A percentile compares a stretch with the other conserved stretches of the same genome.
Evolutionary conservation across 2,797 vertebrate genomes (phyloP).

Genomic region (Yasuhikotakia modesta): DNA sequence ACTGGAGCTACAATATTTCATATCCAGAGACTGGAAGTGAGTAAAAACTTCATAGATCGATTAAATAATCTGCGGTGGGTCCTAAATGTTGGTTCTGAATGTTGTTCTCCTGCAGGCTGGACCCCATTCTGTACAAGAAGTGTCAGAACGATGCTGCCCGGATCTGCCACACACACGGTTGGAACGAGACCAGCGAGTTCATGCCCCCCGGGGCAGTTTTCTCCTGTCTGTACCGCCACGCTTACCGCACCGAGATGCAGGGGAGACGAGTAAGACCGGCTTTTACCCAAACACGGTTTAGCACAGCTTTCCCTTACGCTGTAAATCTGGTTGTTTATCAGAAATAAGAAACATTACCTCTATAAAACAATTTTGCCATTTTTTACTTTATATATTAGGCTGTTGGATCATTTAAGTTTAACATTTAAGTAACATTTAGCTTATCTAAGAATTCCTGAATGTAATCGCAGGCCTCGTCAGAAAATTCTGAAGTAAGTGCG

Average conservation of each 20-base stretch:
- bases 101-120: conserved; percentile 75
- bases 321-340: neutral
- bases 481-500: conserved; percentile 2
- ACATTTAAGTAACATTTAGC: neutral
- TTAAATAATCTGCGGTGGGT: neutral
- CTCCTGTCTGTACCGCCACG: conserved; percentile 94
- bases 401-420: neutral
- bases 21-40: conserved; percentile 98
- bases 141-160: conserved; percentile 93
- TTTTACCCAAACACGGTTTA: neutral
- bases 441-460: conserved; percentile 41
- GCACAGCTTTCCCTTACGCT: neutral
- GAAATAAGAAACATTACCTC: too few relatives aligned
- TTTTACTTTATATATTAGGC: neutral
- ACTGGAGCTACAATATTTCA: conserved; percentile 96
- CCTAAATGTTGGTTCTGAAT: neutral
- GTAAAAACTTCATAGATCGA: conserved; percentile 53
- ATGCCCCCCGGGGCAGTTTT: conserved; percentile 93
- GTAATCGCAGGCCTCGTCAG: conserved; percentile 46
- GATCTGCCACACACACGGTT: conserved; percentile 91
- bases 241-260: conserved; percentile 94
- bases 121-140: conserved; percentile 91
- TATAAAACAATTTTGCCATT: too few relatives aligned
- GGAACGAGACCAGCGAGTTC: conserved; percentile 94
- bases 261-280: conserved; percentile 85